These are phyloP conservation scores for Hofmannophila pseudospretella DNA, from an alignment of 2,888 invertebrate species.

Conservation along the genomic window DNA sequence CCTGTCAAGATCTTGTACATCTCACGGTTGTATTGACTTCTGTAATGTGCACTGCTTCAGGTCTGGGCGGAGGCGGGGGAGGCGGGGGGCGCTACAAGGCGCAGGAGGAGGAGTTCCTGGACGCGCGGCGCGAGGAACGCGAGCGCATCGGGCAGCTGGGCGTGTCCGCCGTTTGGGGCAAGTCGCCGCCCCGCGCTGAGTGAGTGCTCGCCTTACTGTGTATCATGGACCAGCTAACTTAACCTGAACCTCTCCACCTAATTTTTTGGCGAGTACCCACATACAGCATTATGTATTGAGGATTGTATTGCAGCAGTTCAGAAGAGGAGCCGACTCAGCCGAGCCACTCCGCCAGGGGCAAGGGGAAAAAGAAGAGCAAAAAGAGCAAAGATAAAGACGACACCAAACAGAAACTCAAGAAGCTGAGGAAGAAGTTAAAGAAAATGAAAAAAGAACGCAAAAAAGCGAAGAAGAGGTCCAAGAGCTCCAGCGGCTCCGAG, in stretches of 20 bases:
- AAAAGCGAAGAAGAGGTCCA: conserved; percentile 67
- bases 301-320: conserved; percentile 55
- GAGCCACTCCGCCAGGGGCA: conserved; percentile 28
- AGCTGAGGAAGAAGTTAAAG: conserved; percentile 75
- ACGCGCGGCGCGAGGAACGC: conserved; percentile 83
- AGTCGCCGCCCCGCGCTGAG: conserved; percentile 84
- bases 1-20: too few relatives aligned
- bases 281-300: too few relatives aligned
- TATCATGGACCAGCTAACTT: too few relatives aligned
- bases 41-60: too few relatives aligned
- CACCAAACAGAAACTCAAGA: conserved; percentile 77
- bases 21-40: too few relatives aligned
- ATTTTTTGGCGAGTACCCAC: too few relatives aligned
- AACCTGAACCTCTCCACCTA: too few relatives aligned
- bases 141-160: conserved; percentile 86
- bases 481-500: conserved; percentile 55
- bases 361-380: conserved; percentile 66
- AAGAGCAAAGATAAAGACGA: conserved; percentile 68
- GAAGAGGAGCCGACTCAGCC: conserved; percentile 61
- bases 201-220: too few relatives aligned
- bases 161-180: conserved; percentile 84
- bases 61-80: conserved; percentile 21
- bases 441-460: conserved; percentile 72
- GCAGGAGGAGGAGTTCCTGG: conserved; percentile 82
- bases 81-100: conserved; percentile 48